Percentiles rank a stretch among this genome's conserved stretches.
Evolutionary conservation across 2,888 invertebrate species (phyloP).

Genomic region (Strigamia transsilvanica): DNA sequence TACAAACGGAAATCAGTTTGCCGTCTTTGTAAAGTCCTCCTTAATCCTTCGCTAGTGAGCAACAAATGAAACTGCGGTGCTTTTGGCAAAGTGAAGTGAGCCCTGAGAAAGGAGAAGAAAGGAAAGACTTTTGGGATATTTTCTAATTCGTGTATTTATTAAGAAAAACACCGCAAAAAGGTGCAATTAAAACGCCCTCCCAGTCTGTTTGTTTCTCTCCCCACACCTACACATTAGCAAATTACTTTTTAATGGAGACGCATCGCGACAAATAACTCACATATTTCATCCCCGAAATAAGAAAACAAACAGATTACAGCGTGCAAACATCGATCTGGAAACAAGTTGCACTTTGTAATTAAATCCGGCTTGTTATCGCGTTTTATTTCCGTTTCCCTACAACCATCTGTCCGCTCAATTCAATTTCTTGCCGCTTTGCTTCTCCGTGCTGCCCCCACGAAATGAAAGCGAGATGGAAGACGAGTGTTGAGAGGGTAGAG

Average conservation of each 20-base stretch:
- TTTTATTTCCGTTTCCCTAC: background rate
- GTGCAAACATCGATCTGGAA: no score
- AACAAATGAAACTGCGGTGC: conserved; percentile 26
- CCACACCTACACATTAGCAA: background rate
- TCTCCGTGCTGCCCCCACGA: background rate
- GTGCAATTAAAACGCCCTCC: conserved; percentile 13
- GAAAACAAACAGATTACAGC: background rate
- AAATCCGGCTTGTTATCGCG: background rate
- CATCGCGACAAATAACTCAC: background rate
- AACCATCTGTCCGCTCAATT: conserved; percentile 36
- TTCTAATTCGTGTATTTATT: conserved; percentile 29
- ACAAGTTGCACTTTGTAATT: background rate
- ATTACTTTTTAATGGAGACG: conserved; percentile 22
- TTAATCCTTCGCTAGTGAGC: conserved; percentile 18
- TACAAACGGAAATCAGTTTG: conserved; percentile 30
- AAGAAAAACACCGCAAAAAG: conserved; percentile 25
- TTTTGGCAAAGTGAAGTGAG: conserved; percentile 11
- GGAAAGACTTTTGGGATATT: background rate
- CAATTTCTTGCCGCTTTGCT: conserved; percentile 18
- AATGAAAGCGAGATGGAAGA: conserved; percentile 21
- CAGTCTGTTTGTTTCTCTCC: background rate
- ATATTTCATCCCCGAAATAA: background rate
- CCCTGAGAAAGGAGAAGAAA: background rate
- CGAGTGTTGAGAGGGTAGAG: background rate
- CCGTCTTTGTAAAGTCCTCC: conserved; percentile 30